A percentile compares a stretch with the other conserved stretches of the same genome.
These are phyloP conservation scores for Pecten maximus DNA, from an alignment of 2,888 invertebrate species.

Conservation along the genomic window DNA sequence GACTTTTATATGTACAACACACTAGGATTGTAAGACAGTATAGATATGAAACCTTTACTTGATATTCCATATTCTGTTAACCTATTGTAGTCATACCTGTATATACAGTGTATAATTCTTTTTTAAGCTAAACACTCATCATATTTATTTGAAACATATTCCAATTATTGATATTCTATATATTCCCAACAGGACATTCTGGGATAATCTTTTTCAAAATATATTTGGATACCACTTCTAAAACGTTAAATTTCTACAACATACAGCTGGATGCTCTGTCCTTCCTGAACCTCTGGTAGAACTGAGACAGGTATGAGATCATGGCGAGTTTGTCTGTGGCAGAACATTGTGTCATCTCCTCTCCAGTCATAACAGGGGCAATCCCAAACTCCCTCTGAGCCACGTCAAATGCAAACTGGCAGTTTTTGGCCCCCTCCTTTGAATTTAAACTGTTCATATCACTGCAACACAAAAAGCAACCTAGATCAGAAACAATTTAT, in stretches of 20 bases:
- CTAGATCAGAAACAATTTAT: background rate
- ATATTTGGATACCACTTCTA: too few species aligned
- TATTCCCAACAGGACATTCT: too few species aligned
- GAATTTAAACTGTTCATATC: slow-evolving; percentile 88
- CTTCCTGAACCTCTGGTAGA: slow-evolving; percentile 94
- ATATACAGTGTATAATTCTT: too few species aligned
- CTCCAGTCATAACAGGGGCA: slow-evolving; percentile 88
- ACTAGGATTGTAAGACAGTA: too few species aligned
- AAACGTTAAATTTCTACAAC: slow-evolving; percentile 46
- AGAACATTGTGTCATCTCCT: slow-evolving; percentile 89
- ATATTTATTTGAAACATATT: too few species aligned
- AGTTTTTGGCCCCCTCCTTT: slow-evolving; percentile 87
- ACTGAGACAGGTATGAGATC: slow-evolving; percentile 92
- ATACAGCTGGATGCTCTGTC: slow-evolving; percentile 88
- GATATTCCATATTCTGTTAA: too few species aligned
- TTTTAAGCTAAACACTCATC: too few species aligned
- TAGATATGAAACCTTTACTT: too few species aligned
- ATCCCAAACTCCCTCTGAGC: slow-evolving; percentile 92
- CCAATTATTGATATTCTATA: too few species aligned
- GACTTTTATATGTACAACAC: too few species aligned
- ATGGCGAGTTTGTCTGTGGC: slow-evolving; percentile 89
- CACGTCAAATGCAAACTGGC: slow-evolving; percentile 91
- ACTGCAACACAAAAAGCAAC: slow-evolving; percentile 81
- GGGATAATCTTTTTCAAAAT: too few species aligned
- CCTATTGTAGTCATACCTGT: too few species aligned